These are phyloP conservation scores for Molossus alvarezi DNA, from an alignment of 2,797 vertebrate genomes.

Conservation along the genomic window DNA sequence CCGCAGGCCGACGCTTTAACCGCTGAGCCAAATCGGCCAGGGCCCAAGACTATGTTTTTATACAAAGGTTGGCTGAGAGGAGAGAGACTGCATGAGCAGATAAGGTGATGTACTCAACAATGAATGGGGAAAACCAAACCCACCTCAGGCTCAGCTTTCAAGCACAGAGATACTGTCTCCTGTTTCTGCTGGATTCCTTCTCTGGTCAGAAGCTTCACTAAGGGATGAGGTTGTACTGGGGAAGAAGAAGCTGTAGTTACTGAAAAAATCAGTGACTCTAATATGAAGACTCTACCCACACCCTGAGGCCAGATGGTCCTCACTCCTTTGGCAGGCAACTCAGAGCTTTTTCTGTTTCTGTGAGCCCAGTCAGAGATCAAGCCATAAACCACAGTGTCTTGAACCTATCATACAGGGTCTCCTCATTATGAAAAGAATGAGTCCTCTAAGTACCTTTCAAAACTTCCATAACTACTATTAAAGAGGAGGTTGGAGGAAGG, in stretches of 20 bases:
- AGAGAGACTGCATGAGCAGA: background rate
- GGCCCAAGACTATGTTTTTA: background rate
- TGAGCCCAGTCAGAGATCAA: constrained; percentile 13
- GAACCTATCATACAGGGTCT: background rate
- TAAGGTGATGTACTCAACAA: background rate
- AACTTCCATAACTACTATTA: constrained; percentile 30
- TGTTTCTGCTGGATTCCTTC: constrained; percentile 72
- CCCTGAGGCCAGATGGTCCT: background rate
- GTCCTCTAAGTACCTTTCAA: background rate
- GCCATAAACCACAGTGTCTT: constrained; percentile 2
- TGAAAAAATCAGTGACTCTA: constrained; percentile 42
- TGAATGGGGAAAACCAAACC: constrained; percentile 51
- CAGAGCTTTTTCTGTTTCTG: background rate
- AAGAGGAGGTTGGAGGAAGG: background rate
- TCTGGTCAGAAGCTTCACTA: constrained; percentile 70
- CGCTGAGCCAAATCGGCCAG: too few species aligned
- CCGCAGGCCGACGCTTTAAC: too few species aligned
- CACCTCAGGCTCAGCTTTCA: constrained; percentile 75
- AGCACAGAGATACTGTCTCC: constrained; percentile 58
- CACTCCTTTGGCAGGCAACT: background rate
- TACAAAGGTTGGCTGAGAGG: background rate
- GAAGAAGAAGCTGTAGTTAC: constrained; percentile 69
- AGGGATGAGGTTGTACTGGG: constrained; percentile 41
- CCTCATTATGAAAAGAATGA: constrained; percentile 3
- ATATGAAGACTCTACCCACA: background rate